These are phyloP conservation scores for Channa striata DNA, from an alignment of 2,797 vertebrate species.

Conservation along the genomic window DNA sequence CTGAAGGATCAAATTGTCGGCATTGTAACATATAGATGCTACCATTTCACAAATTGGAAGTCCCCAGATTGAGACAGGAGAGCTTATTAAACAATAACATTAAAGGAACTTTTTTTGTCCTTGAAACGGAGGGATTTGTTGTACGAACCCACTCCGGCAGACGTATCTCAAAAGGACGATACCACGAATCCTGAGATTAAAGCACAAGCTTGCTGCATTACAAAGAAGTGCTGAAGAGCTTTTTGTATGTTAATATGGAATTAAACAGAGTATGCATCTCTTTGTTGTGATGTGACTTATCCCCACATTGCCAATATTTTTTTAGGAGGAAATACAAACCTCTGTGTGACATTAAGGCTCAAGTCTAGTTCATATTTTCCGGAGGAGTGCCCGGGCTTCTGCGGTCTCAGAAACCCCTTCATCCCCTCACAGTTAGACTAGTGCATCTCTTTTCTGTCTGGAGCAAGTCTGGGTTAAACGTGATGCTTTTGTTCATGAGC, in stretches of 20 bases:
- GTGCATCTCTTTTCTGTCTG: constrained; percentile 47
- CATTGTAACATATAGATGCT: constrained; percentile 59
- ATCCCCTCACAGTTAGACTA: constrained; percentile 29
- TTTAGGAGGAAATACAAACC: constrained; percentile 66
- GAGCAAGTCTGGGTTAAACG: constrained; percentile 58
- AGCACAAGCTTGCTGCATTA: constrained; percentile 87
- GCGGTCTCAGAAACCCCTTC: constrained; percentile 5
- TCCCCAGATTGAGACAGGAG: constrained; percentile 65
- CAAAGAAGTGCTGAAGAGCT: constrained; percentile 79
- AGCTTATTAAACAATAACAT: constrained; percentile 71
- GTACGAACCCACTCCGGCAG: constrained; percentile 68
- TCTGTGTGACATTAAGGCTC: constrained; percentile 53
- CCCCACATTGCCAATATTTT: constrained; percentile 82
- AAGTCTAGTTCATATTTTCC: constrained; percentile 38
- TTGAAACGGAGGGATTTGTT: constrained; percentile 72
- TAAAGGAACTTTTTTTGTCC: constrained; percentile 59
- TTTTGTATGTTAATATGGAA: constrained; percentile 78
- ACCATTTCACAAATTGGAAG: constrained; percentile 61
- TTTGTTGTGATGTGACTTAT: constrained; percentile 78
- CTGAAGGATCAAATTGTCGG: constrained; percentile 73
- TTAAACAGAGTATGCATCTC: constrained; percentile 80
- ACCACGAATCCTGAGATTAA: constrained; percentile 80
- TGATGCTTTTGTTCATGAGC: constrained; percentile 35
- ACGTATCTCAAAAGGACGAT: constrained; percentile 56
- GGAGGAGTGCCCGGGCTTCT: constrained; percentile 19